Conservation (phyloP, 2,888 invertebrate species). For the Caenorhabditis sulstoni region DNA sequence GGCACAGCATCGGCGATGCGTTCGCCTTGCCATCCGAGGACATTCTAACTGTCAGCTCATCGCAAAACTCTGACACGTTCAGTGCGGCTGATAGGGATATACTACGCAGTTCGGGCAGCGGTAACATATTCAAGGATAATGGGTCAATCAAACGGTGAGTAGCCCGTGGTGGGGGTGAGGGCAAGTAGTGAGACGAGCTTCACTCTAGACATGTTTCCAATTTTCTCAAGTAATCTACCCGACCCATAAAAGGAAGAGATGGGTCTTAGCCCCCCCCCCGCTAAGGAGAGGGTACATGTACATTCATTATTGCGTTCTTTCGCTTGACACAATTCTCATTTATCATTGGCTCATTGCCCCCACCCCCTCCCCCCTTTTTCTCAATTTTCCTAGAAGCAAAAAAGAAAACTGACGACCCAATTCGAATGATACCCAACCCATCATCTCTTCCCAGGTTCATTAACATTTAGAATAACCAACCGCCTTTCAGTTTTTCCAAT, state of each 20-base stretch:
- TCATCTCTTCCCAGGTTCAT: background rate
- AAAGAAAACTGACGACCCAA: background rate
- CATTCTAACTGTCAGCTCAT: slow-evolving; percentile 54
- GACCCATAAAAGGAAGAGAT: slow-evolving; percentile 9
- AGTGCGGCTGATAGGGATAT: slow-evolving; percentile 25
- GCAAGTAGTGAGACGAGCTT: background rate
- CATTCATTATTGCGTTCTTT: background rate
- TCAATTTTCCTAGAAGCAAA: background rate
- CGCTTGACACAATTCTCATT: background rate
- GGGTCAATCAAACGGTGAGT: slow-evolving; percentile 61
- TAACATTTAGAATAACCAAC: slow-evolving; percentile 40
- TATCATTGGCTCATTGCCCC: too few relatives aligned
- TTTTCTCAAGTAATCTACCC: slow-evolving; percentile 58
- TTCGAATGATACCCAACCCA: background rate
- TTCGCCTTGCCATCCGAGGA: slow-evolving; percentile 36
- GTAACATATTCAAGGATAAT: slow-evolving; percentile 63
- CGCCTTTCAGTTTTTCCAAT: slow-evolving; percentile 23
- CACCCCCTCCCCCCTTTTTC: background rate
- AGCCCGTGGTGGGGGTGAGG: slow-evolving; percentile 16
- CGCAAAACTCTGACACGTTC: slow-evolving; percentile 60
- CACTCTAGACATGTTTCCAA: slow-evolving; percentile 26
- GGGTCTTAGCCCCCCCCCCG: too few relatives aligned
- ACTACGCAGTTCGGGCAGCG: slow-evolving; percentile 62
- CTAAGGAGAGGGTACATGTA: background rate
- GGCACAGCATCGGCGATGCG: slow-evolving; percentile 50